Evolutionary conservation across 2,113 vertebrate species (phyloP).

Genomic region (Empidonax alnorum): DNA sequence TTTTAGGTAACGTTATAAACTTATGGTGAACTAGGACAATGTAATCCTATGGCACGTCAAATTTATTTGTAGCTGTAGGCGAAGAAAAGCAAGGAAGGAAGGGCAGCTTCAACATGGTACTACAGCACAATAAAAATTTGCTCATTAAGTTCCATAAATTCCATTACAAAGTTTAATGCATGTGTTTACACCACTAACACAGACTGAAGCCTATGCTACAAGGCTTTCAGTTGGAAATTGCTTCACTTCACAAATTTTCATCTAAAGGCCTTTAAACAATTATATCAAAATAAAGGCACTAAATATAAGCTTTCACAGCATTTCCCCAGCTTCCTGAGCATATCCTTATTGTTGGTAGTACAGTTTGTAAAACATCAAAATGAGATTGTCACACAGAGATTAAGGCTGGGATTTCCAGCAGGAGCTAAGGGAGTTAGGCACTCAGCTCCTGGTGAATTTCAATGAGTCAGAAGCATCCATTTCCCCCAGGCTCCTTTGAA

Average conservation of each 20-base stretch:
- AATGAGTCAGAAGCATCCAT: constrained; percentile 31
- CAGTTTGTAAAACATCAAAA: constrained; percentile 59
- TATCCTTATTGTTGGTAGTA: constrained; percentile 13
- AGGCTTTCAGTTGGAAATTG: constrained; percentile 38
- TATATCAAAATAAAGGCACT: constrained; percentile 45
- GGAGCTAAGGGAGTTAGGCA: constrained; percentile 60
- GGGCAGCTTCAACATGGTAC: neutral
- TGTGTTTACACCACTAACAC: constrained; percentile 36
- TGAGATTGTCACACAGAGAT: constrained; percentile 54
- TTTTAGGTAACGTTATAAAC: constrained; percentile 42
- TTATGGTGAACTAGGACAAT: constrained; percentile 35
- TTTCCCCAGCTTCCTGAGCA: constrained; percentile 1
- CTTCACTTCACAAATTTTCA: constrained; percentile 52
- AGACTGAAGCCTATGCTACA: neutral
- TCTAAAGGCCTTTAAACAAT: constrained; percentile 41
- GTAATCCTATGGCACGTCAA: constrained; percentile 46
- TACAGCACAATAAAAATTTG: constrained; percentile 43
- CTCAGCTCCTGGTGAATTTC: constrained; percentile 36
- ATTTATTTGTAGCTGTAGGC: constrained; percentile 61
- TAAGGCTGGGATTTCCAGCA: constrained; percentile 46
- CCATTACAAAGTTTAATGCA: constrained; percentile 52
- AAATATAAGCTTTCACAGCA: neutral
- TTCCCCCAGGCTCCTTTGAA: constrained; percentile 52
- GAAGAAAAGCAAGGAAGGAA: constrained; percentile 54
- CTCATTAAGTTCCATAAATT: constrained; percentile 64